These are phyloP conservation scores for Smithornis capensis DNA, from an alignment of 2,113 vertebrate species.

Conservation along the genomic window DNA sequence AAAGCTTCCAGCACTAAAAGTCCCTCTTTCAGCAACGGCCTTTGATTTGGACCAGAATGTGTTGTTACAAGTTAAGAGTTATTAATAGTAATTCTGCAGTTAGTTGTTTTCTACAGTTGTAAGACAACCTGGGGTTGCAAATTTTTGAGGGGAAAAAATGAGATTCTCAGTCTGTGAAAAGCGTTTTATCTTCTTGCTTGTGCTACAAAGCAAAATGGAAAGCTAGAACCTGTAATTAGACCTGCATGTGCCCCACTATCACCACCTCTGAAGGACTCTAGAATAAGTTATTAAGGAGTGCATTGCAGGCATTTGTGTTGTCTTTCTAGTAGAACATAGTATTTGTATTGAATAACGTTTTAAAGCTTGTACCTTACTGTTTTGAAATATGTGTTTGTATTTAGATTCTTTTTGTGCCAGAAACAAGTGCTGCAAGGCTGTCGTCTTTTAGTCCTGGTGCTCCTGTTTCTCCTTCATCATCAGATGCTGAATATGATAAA, in stretches of 20 bases:
- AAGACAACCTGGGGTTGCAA: neutral
- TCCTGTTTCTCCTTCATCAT: conserved; percentile 72
- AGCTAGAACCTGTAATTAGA: neutral
- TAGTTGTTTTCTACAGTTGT: neutral
- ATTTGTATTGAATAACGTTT: neutral
- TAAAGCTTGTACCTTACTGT: neutral
- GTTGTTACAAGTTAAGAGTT: neutral
- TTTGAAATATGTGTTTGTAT: neutral
- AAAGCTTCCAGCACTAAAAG: neutral
- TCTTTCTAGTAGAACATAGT: neutral
- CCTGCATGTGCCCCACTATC: neutral
- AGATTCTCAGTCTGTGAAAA: neutral
- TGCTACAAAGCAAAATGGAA: neutral
- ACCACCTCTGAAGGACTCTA: neutral
- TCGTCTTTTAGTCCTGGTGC: conserved; percentile 66
- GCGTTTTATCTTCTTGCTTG: neutral
- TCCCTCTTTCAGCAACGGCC: neutral
- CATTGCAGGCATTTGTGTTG: neutral
- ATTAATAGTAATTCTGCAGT: neutral
- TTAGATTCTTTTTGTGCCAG: conserved; percentile 93
- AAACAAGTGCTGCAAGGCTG: conserved; percentile 64
- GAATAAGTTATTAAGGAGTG: neutral
- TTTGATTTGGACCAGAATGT: neutral
- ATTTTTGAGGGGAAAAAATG: neutral
- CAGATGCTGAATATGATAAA: conserved; percentile 82